Conservation (phyloP, 2,888 invertebrate genomes). For the Idaea straminata region DNA sequence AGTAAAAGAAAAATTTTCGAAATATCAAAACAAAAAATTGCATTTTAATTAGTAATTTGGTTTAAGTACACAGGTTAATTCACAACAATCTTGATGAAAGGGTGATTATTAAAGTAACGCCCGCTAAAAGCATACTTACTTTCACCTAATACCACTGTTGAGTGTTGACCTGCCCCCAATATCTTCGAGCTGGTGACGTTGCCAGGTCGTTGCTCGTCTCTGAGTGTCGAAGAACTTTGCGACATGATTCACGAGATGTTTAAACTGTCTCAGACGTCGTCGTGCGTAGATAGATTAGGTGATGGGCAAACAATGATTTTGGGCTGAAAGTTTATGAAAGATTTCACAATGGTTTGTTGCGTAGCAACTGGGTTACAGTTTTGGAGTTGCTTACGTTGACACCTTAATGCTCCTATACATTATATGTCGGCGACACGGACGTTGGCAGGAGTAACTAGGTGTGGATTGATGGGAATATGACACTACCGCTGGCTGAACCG, state of each 20-base stretch:
- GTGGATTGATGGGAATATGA: no score
- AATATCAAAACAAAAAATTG: no score
- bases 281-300: neutral
- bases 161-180: constrained; percentile 12
- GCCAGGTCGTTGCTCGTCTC: constrained; percentile 11
- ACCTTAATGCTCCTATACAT: no score
- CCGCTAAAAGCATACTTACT: neutral
- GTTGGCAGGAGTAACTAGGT: no score
- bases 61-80: no score
- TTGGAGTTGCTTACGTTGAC: no score
- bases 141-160: constrained; percentile 7
- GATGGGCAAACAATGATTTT: neutral
- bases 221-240: constrained; percentile 18
- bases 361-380: neutral
- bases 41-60: no score
- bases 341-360: neutral
- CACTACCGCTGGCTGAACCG: no score
- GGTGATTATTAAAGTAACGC: constrained; percentile 1
- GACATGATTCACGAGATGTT: constrained; percentile 11
- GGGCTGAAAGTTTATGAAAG: neutral
- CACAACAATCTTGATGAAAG: no score
- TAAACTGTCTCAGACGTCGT: constrained; percentile 6
- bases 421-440: no score
- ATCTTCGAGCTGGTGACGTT: constrained; percentile 13
- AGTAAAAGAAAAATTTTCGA: no score